Evolutionary conservation across 2,113 vertebrate genomes (phyloP), one percentile per base, ranked within the genome.

Genomic region (Dicerorhinus sumatrensis): DNA sequence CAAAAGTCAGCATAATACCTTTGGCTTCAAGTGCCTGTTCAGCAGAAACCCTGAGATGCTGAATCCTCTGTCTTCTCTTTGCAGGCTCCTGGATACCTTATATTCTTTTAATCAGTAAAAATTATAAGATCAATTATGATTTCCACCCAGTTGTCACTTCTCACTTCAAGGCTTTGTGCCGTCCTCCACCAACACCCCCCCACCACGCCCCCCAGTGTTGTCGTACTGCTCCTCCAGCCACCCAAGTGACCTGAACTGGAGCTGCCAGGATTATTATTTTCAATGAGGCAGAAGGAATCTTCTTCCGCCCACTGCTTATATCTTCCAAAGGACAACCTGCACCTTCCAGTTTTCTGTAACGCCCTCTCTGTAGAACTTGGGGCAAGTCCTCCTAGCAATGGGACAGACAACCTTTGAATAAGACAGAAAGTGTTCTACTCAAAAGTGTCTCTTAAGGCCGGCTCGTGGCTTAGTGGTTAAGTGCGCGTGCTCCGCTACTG

Each of bases 181-280:
- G 75, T 70, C 27, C 33, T 48, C 60, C 12, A 13, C 9, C 33
- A 60, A 23, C 8, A 36, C 4, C 5, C 21, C 2, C 9, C 10
- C 48, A n/a, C 51, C 51, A 0, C 14, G 51, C 12, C 48, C 25
- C 25, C 29, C 21, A 6, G 17, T 13, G 20, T 31, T 23, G 39
- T 31, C 1, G 0, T 12, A 13, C 8, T 81, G 39, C 3, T 62
- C 12, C 70, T 51, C 6, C 4, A 42, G 18, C 23, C 8, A n/a
- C 20, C 27, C 12, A 21, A 18, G 62, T 2, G 8, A 72, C 21
- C 36, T 42, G 51, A n/a, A 12, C 16, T 60, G 12, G 56, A 65
- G 16, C n/a, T 48, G 25, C 67, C 46, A 39, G 27, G 18, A 72
- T 33, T 16, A 21, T 12, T 88, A 33, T 36, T 58, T 89, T 72